phyloP scores from a whole-genome alignment of 2,113 vertebrate species.

The Formicarius rufipectus region DNA sequence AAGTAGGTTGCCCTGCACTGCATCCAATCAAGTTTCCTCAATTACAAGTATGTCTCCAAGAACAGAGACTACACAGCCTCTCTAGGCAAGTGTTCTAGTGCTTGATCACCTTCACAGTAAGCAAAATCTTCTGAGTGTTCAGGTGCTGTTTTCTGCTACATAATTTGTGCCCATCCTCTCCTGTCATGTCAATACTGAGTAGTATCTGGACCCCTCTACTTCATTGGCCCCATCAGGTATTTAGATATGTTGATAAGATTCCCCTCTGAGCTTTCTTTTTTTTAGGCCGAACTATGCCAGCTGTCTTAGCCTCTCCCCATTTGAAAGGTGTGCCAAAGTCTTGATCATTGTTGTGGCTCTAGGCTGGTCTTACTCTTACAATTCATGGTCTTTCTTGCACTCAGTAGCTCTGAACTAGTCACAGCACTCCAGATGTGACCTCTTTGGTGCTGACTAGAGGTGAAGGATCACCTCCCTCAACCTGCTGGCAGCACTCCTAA shows the following conservation, averaged over 20 bases:
- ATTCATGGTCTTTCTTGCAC: background rate
- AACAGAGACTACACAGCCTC: background rate
- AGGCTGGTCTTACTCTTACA: accelerated
- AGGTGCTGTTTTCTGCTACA: background rate
- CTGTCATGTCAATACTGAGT: background rate
- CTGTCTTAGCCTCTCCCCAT: background rate
- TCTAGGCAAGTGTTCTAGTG: background rate
- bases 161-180: background rate
- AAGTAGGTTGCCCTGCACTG: background rate
- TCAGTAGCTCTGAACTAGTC: background rate
- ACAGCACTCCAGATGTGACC: background rate
- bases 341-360: background rate
- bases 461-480: background rate
- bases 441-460: background rate
- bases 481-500: background rate
- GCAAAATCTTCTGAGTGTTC: background rate
- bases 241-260: background rate
- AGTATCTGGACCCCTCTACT: background rate
- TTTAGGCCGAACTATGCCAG: background rate
- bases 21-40: background rate
- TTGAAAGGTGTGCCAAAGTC: background rate
- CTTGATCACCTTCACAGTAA: background rate
- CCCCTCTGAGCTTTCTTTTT: background rate
- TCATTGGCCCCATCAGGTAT: accelerated
- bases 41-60: background rate